Evolutionary conservation across 2,888 invertebrate genomes (phyloP).

Genomic region (Cecidostiba fungosa): DNA sequence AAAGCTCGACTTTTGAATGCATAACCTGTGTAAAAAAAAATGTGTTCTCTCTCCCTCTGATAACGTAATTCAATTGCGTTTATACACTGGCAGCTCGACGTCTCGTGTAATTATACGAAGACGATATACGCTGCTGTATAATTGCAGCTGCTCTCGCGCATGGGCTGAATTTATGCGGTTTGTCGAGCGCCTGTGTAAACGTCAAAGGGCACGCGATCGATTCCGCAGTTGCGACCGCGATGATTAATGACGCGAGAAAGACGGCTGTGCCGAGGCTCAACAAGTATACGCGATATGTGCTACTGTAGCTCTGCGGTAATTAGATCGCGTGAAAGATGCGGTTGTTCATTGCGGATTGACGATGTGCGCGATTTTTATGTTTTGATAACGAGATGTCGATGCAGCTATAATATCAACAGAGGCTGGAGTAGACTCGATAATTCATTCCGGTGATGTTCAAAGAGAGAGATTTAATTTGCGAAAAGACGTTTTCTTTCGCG

Average conservation of each 20-base stretch:
- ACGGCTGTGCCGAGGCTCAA: slow-evolving; percentile 12
- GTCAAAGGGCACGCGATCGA: slow-evolving; percentile 28
- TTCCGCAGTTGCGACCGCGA: slow-evolving; percentile 1
- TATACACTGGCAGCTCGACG: not conserved
- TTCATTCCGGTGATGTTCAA: not conserved
- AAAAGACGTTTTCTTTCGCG: not conserved
- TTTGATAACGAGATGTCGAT: too few relatives aligned
- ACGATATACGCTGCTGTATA: not conserved
- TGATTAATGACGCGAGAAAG: slow-evolving; percentile 40
- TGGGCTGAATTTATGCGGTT: slow-evolving; percentile 30
- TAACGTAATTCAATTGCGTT: not conserved
- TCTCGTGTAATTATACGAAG: not conserved
- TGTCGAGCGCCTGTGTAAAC: slow-evolving; percentile 16
- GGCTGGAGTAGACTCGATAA: too few relatives aligned
- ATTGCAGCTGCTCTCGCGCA: not conserved
- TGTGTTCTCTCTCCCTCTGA: too few relatives aligned
- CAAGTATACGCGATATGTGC: slow-evolving; percentile 2
- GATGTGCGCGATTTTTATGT: not conserved
- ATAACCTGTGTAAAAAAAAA: too few relatives aligned
- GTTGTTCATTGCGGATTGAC: not conserved
- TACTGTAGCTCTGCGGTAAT: not conserved
- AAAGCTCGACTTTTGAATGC: too few relatives aligned
- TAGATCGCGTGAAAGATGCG: not conserved
- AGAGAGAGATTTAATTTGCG: not conserved
- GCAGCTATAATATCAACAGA: too few relatives aligned